phyloP scores from a whole-genome alignment of 2,113 vertebrate genomes.

The Misgurnus mizolepis region DNA sequence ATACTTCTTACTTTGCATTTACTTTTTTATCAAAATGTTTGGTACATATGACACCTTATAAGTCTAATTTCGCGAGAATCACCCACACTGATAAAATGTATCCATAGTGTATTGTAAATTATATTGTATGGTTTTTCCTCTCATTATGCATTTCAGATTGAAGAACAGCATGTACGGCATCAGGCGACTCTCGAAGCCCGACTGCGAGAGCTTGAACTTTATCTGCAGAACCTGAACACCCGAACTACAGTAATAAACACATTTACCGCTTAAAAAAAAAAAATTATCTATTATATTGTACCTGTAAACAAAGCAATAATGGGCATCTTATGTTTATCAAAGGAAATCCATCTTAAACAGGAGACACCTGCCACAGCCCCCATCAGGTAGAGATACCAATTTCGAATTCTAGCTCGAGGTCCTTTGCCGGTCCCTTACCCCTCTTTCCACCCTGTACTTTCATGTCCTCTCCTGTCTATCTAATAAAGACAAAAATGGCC shows the following conservation, averaged over 20 bases:
- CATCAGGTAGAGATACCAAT: slow-evolving; percentile 72
- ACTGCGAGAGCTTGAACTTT: slow-evolving; percentile 74
- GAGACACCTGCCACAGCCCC: slow-evolving; percentile 53
- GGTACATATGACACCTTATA: background rate
- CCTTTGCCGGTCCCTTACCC: too few species aligned
- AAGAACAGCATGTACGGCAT: slow-evolving; percentile 64
- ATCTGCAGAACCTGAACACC: slow-evolving; percentile 73
- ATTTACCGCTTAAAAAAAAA: background rate
- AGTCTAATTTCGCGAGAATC: too few species aligned
- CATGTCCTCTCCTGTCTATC: too few species aligned
- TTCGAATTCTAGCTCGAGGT: too few species aligned
- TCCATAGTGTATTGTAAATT: too few species aligned
- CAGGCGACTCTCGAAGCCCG: slow-evolving; percentile 73
- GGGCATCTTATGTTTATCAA: background rate
- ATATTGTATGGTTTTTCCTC: too few species aligned
- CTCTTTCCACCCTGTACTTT: too few species aligned
- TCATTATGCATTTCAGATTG: slow-evolving; percentile 53
- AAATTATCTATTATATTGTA: background rate
- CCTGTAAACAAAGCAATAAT: too few species aligned
- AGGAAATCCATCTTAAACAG: slow-evolving; percentile 67
- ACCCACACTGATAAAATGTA: too few species aligned
- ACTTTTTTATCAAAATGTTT: background rate
- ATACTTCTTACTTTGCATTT: too few species aligned
- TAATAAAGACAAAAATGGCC: too few species aligned
- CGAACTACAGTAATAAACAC: slow-evolving; percentile 80